These are phyloP conservation scores for Drosophila falleni DNA, from an alignment of 2,888 invertebrate species.

Conservation along the genomic window DNA sequence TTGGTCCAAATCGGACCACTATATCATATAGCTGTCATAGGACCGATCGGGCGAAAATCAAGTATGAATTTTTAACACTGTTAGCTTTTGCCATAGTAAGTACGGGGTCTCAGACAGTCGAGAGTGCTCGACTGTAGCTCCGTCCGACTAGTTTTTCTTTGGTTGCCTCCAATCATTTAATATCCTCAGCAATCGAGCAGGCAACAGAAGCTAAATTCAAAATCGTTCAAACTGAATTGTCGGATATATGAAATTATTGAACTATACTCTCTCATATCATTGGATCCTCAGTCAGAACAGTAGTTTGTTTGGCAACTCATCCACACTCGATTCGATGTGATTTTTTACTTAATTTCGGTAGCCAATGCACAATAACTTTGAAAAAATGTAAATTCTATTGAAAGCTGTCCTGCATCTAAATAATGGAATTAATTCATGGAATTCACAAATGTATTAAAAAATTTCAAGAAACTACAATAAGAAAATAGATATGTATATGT, in stretches of 20 bases:
- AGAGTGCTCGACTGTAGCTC: too few species aligned
- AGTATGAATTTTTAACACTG: too few species aligned
- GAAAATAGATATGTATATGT: too few species aligned
- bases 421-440: not conserved
- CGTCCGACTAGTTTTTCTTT: too few species aligned
- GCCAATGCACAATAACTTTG: constrained; percentile 22
- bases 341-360: constrained; percentile 21
- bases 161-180: constrained; percentile 41
- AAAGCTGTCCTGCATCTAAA: not conserved
- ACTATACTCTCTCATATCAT: constrained; percentile 13
- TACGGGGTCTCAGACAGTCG: too few species aligned
- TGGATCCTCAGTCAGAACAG: constrained; percentile 35
- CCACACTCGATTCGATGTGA: constrained; percentile 18
- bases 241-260: constrained; percentile 71
- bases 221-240: constrained; percentile 46
- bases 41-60: too few species aligned
- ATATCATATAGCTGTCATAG: too few species aligned
- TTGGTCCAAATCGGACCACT: too few species aligned
- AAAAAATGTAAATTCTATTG: constrained; percentile 2
- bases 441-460: not conserved
- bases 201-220: constrained; percentile 73
- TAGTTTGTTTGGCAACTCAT: constrained; percentile 43
- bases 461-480: not conserved
- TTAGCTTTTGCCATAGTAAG: too few species aligned
- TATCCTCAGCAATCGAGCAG: constrained; percentile 41